A percentile compares a stretch with the other conserved stretches of the same genome.
These are phyloP conservation scores for Orchesellides sinensis DNA, from an alignment of 2,888 invertebrate species.

Conservation along the genomic window DNA sequence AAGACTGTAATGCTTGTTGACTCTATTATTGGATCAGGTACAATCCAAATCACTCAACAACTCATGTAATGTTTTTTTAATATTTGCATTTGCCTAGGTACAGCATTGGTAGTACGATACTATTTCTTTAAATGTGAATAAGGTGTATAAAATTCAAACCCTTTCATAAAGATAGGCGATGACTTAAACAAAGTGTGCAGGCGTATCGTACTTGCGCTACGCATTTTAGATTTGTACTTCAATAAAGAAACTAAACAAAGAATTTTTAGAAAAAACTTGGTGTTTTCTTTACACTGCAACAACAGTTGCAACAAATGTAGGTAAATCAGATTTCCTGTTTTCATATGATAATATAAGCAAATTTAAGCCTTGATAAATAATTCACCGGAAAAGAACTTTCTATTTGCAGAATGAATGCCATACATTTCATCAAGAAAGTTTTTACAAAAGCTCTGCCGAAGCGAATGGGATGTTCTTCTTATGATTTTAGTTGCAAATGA, in stretches of 20 bases:
- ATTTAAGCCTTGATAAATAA: slow-evolving; percentile 42
- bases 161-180: background rate
- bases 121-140: too few species aligned
- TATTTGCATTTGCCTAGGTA: too few species aligned
- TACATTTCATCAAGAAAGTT: slow-evolving; percentile 25
- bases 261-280: too few species aligned
- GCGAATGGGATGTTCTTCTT: background rate
- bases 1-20: slow-evolving; percentile 16
- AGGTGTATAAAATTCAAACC: too few species aligned
- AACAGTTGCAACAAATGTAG: too few species aligned
- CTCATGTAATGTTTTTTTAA: background rate
- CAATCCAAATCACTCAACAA: slow-evolving; percentile 42
- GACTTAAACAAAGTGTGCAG: background rate
- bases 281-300: too few species aligned
- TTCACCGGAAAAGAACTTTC: slow-evolving; percentile 34
- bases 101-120: too few species aligned
- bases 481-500: slow-evolving; percentile 12
- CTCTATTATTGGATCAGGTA: slow-evolving; percentile 48
- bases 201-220: background rate
- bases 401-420: slow-evolving; percentile 13
- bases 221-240: background rate
- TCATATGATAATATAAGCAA: slow-evolving; percentile 48
- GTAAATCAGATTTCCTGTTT: background rate
- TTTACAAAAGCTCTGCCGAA: slow-evolving; percentile 6
- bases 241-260: too few species aligned